These are phyloP conservation scores for Myotis yumanensis DNA, from an alignment of 2,113 vertebrate genomes.

Conservation along the genomic window DNA sequence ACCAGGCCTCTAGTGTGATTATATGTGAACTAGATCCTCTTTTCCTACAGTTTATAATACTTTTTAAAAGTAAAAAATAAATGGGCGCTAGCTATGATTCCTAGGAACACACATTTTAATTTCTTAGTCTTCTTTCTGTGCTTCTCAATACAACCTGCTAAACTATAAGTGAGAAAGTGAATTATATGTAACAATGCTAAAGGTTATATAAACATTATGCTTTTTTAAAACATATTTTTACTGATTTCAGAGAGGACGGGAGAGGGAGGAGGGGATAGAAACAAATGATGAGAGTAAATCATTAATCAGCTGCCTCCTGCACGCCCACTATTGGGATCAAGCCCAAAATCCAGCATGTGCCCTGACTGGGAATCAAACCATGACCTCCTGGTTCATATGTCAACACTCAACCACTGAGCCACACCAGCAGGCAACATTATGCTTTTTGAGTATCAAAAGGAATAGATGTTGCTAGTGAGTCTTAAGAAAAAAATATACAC, in stretches of 20 bases:
- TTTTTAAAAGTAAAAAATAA: conserved; percentile 37
- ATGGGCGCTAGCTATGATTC: neutral
- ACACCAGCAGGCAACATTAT: too few relatives aligned
- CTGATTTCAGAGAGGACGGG: too few relatives aligned
- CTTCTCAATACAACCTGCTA: neutral
- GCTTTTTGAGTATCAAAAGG: neutral
- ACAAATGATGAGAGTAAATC: too few relatives aligned
- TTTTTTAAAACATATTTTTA: neutral
- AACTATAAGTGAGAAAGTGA: neutral
- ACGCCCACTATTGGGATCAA: too few relatives aligned
- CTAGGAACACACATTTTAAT: neutral
- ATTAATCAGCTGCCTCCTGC: too few relatives aligned
- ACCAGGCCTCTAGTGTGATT: neutral
- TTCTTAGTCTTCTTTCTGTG: neutral
- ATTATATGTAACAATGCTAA: neutral
- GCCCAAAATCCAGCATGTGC: too few relatives aligned
- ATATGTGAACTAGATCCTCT: neutral
- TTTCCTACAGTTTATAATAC: neutral
- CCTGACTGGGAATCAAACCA: too few relatives aligned
- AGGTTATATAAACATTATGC: neutral
- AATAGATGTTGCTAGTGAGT: neutral
- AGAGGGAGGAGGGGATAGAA: too few relatives aligned
- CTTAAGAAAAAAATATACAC: neutral
- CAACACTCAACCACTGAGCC: too few relatives aligned
- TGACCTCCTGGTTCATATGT: too few relatives aligned